phyloP scores from a whole-genome alignment of 2,797 vertebrate species.

The Squalus acanthias region DNA sequence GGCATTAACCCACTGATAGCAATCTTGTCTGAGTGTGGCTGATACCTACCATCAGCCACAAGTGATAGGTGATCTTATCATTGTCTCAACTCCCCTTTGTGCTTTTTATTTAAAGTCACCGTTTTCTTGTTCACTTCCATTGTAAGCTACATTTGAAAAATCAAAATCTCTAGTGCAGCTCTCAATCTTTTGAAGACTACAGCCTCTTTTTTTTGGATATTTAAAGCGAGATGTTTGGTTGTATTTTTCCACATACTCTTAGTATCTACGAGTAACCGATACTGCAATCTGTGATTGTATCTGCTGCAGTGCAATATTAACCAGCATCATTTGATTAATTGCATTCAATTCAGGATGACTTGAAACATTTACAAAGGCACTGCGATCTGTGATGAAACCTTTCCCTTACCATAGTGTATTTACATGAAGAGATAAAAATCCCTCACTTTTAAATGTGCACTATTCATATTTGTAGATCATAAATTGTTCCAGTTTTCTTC shows the following conservation, averaged over 20 bases:
- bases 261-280: neutral
- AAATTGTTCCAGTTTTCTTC: neutral
- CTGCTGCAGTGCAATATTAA: neutral
- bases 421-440: neutral
- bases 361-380: too few species aligned
- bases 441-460: neutral
- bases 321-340: neutral
- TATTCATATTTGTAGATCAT: neutral
- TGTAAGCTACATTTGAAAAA: neutral
- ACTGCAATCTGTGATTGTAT: neutral
- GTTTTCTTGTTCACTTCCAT: conserved; percentile 15
- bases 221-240: neutral
- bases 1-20: conserved; percentile 39
- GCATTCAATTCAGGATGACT: neutral
- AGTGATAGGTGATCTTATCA: conserved; percentile 30
- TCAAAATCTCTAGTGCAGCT: neutral
- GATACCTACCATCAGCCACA: conserved; percentile 39
- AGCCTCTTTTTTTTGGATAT: neutral
- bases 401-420: neutral
- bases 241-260: neutral
- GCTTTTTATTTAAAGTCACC: neutral
- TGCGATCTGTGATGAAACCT: too few species aligned
- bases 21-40: conserved; percentile 40
- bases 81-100: neutral
- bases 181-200: neutral